These are phyloP conservation scores for Balanococcus diminutus DNA, from an alignment of 2,888 invertebrate species.

Conservation along the genomic window DNA sequence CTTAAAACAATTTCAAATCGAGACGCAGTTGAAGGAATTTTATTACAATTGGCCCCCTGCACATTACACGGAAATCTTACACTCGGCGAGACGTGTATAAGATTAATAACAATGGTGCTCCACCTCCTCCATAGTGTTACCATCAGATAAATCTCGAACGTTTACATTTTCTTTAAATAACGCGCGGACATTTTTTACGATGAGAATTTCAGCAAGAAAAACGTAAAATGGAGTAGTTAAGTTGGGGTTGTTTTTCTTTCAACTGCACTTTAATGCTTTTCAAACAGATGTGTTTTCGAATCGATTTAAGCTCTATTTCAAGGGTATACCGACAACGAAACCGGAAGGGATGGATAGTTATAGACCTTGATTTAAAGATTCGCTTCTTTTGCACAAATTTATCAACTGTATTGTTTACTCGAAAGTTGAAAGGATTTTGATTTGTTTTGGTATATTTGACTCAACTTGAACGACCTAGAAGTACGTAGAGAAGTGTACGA, in stretches of 20 bases:
- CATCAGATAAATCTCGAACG: not conserved
- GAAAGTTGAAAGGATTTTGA: not conserved
- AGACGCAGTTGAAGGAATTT: not conserved
- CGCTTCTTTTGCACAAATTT: not conserved
- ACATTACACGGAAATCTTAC: not conserved
- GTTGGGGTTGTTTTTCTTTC: conserved; percentile 5
- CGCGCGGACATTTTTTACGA: not conserved
- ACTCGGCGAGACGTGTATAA: not conserved
- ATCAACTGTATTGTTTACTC: not conserved
- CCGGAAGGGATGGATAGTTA: not conserved
- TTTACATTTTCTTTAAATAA: not conserved
- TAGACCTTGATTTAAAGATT: not conserved
- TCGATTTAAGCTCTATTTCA: conserved; percentile 1
- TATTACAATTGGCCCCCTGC: not conserved
- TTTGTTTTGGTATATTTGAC: not conserved
- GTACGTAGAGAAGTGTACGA: not conserved
- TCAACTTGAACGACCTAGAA: not conserved
- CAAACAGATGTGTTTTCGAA: not conserved
- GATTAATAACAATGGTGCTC: not conserved
- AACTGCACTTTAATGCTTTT: conserved; percentile 19
- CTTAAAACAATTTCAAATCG: not conserved
- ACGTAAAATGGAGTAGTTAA: not conserved
- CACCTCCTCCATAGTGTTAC: not conserved
- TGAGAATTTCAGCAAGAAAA: not conserved
- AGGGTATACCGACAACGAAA: not conserved